Base-by-base conservation (phyloP, 2,797 vertebrate species). In the Ispidina picta region DNA sequence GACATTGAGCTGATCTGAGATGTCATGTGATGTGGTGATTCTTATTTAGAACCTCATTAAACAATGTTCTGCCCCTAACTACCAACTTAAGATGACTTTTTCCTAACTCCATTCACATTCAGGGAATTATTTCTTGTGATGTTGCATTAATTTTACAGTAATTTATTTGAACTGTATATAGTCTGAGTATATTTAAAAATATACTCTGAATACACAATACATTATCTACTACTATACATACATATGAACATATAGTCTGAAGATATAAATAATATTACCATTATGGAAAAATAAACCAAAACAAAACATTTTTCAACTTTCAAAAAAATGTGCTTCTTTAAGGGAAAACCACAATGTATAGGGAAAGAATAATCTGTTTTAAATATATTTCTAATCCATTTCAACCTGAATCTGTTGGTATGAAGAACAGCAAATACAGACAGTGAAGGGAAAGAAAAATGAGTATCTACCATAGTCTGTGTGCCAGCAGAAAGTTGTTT, bases 21-120 rank as follows among this genome's bases (percentile, higher is more conserved):
- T 55, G 46, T 35, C 14, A 12, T 69, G 37, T 77, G 52, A 82
- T 80, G 51, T 37, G 12, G 6, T 66, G 71, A 49, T 69, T 86
- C 44, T 63, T 86, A 65, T 71, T 91, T 78, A 90, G 58, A 66
- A 85, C 49, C 74, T 68, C 35, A 3, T 71, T 84, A 71, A 95
- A 90, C 58, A 83, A 75, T 43, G 22, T 54, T 41, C 25, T 84
- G 13, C 39, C 41, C 15, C 9, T 33, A 79, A 48, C 33, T 80
- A 28, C 15, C 7, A 72, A 80, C 72, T 20, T 22, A 15, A 75
- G 59, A 78, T 73, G 16, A 60, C 15, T 73, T 89, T 70, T 79
- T 39, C 54, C 10, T 63, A 66, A 44, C 77, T 91, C 55, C 46
- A 2, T 71, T 54, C 54, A 59, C 9, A 46, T 29, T 19, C 19